Percentiles rank a stretch among this genome's conserved stretches.
These are phyloP conservation scores for Limnephilus auricula DNA, from an alignment of 2,888 invertebrate genomes.

Conservation along the genomic window DNA sequence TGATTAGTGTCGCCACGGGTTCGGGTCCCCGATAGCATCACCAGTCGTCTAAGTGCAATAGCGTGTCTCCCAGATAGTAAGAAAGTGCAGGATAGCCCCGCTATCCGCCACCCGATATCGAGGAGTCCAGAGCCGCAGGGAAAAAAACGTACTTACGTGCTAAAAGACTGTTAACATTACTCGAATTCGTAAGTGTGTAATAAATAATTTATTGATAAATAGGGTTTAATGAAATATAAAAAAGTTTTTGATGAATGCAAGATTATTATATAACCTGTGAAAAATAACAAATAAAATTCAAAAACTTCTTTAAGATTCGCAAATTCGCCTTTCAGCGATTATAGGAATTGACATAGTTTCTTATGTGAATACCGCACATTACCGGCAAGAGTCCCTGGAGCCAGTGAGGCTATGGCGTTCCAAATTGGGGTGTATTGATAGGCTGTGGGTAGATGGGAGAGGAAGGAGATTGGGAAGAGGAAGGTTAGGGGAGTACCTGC, in stretches of 20 bases:
- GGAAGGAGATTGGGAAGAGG: too few relatives aligned
- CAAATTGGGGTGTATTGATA: too few relatives aligned
- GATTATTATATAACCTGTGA: not conserved
- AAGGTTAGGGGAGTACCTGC: too few relatives aligned
- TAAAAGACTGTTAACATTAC: not conserved
- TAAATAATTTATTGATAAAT: not conserved
- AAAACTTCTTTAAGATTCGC: too few relatives aligned
- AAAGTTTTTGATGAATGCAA: not conserved
- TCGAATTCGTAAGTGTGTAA: not conserved
- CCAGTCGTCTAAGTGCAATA: slow-evolving; percentile 64
- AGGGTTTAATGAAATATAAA: not conserved
- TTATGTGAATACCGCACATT: too few relatives aligned
- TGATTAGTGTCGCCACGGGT: slow-evolving; percentile 31
- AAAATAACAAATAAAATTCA: too few relatives aligned
- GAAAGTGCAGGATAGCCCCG: slow-evolving; percentile 58
- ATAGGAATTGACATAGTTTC: too few relatives aligned
- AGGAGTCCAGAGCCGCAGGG: not conserved
- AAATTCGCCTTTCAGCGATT: too few relatives aligned
- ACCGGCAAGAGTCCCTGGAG: too few relatives aligned
- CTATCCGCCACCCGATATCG: slow-evolving; percentile 9
- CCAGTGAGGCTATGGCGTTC: too few relatives aligned
- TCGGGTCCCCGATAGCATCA: slow-evolving; percentile 35
- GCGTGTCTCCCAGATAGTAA: slow-evolving; percentile 64
- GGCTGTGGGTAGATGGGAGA: too few relatives aligned
- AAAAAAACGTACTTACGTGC: not conserved